Evolutionary conservation across 2,113 vertebrate species (phyloP), one percentile per base, ranked within the genome.

Genomic region (Cololabis saira): DNA sequence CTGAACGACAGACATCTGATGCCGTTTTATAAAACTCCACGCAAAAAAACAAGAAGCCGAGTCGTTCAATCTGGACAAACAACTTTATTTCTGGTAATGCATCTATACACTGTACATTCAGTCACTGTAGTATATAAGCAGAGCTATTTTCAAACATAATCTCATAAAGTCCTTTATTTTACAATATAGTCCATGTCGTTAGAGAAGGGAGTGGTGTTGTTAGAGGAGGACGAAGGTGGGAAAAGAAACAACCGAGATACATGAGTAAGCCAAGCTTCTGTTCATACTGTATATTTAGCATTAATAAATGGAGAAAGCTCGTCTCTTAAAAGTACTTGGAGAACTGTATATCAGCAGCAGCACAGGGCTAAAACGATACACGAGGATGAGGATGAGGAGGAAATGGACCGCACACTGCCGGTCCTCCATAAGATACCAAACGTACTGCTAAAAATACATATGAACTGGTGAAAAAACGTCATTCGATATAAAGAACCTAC

Each of bases 31-130:
- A 37, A 11, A 37, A 37, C 33, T 37, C 6, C 3, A 7, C 9
- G 11, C 9, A 40, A 52, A 51, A 52, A 51, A 50, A 62, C 41
- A 5, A n/a, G 14, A 83, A 86, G 76, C 14, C 53, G 76, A 47
- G 67, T 76, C 77, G n/a, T 71, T 61, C 59, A 55, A 84, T 92
- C 90, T 95, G 93, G 94, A 96, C 95, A 95, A 96, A 95, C 94
- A 94, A 92, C 94, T 96, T 97, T 97, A 96, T 96, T 96, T 95
- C 93, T 92, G 93, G 94, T 95, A 96, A 96, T 96, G 95, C 94
- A 93, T 95, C 95, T 96, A 95, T 97, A 96, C 95, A 96, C 95
- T 97, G 96, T 96, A 96, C 95, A 97, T 96, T 95, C 94, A 95
- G 94, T 95, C 94, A 95, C 93, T 95, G 94, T 94, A 93, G 94